Evolutionary conservation across 2,113 vertebrate genomes (phyloP), one percentile per base, ranked within the genome.

Genomic region (Pelodiscus sinensis): DNA sequence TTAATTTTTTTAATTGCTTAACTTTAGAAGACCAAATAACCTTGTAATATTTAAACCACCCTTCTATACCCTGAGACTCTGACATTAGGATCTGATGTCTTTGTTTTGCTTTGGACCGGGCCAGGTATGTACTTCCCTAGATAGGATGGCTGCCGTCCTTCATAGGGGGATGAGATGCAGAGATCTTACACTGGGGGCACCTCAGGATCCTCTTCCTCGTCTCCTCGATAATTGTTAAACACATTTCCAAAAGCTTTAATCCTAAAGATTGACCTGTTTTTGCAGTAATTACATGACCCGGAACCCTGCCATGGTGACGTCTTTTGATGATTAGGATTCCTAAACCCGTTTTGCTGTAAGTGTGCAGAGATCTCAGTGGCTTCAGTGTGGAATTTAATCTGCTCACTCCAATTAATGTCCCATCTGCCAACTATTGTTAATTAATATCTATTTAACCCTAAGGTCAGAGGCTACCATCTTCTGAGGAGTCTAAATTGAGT

Each of bases 231-330:
- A 88, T 94, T 81, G 51, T 83, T 89, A 57, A 73, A 31, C 56
- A 55, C 65, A 29, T 91, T 97, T 84, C 54, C 84, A 62, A 71
- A 92, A 73, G 86, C 68, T 94, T 95, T 93, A 92, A 88, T 97
- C 87, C 85, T 3, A 2, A 92, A 94, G 96, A 79, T 8, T 91
- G 93, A 92, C 87, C 91, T 95, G 90, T 94, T 94, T 95, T 96
- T 93, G 85, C 79, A 78, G 90, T 86, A 85, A 84, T 82, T 80
- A 50, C 35, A n/a, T 0, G 0, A 91, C 35, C 93, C 1, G 0
- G 65, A 85, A 81, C 88, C 92, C 85, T 88, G 90, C n/a, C 77
- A 80, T 81, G 35, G 38, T 83, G 85, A 87, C 52, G 13, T 87
- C 92, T n/a, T 82, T 89, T 51, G 55, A 79, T 9, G 35, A 85